A percentile compares a stretch with the other conserved stretches of the same genome.
Evolutionary conservation across 2,797 vertebrate genomes (phyloP).

Genomic region (Stomatorhinus walkeri): DNA sequence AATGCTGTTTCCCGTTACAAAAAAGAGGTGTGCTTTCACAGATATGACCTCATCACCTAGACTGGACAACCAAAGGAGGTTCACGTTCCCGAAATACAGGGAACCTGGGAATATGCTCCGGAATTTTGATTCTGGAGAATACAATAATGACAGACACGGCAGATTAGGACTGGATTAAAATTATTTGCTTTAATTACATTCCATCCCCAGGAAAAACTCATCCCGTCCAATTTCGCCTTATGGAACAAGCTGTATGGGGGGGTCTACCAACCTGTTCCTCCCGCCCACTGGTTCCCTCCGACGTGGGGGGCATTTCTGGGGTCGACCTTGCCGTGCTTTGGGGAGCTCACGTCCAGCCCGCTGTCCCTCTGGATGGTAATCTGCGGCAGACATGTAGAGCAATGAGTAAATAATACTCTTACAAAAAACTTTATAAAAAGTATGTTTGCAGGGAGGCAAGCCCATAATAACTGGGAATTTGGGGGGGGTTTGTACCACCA

Average conservation of each 20-base stretch:
- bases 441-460: not conserved
- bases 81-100: not conserved
- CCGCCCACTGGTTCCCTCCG: constrained; percentile 93
- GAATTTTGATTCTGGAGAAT: not conserved
- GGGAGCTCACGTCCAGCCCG: constrained; percentile 75
- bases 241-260: not conserved
- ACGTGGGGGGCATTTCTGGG: constrained; percentile 76
- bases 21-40: not conserved
- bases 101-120: not conserved
- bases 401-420: not conserved
- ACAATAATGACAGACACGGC: not conserved
- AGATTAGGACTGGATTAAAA: not conserved
- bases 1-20: not conserved
- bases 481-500: not conserved
- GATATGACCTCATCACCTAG: not conserved
- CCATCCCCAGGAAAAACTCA: not conserved
- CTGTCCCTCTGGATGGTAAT: constrained; percentile 88
- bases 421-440: not conserved
- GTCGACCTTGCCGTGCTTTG: constrained; percentile 89
- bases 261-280: constrained; percentile 75
- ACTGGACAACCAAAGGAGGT: not conserved
- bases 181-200: not conserved
- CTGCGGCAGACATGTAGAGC: constrained; percentile 50
- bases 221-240: not conserved
- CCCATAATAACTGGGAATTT: not conserved